Evolutionary conservation across 35 echinoderm and acorn worm genomes (phyloP), one percentile per base, ranked within the genome.

Genomic region (Eucidaris tribuloides): DNA sequence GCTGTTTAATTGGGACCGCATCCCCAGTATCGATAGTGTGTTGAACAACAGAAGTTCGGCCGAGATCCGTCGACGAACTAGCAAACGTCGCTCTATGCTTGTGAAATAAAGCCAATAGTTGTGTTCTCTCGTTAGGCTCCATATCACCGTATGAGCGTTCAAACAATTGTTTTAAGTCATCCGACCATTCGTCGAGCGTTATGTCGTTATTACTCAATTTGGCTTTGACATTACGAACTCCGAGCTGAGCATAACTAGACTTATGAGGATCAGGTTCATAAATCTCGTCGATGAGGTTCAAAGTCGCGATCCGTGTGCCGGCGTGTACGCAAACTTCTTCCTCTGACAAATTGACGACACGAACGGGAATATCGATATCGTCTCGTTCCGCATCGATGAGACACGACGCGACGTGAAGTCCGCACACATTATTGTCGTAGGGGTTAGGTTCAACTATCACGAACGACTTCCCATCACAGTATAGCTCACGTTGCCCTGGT

Each of bases 1-100:
- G 76, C 48, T 88, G 91, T 25, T 79, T 35, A 39, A 88, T 83
- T 7, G 91, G 91, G 28, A 28, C 58, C 30, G 84, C 48, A 52
- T 52, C 48, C n/a, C 48, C 48, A n/a, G n/a, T n/a, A n/a, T n/a
- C n/a, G n/a, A n/a, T n/a, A 41, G 27, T 37, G 52, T 93, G 91
- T 72, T 92, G 57, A 22, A 86, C 52, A 9, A 92, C 15, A 3
- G 76, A 46, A 1, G 89, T 80, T 42, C 83, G 54, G 3, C 89
- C 89, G 20, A 81, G 54, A 45, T 92, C 89, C 14, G 42, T 62
- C 33, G 88, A 20, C 29, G 88, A 91, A 20, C 64, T 79, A 19
- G 81, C 68, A 85, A 91, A 91, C 3, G 15, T 45, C 3, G 56
- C 13, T 22, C 46, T 5, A 24, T 83, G 41, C 31, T 65, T 66